phyloP scores from a whole-genome alignment of 2,797 vertebrate genomes.

The Buphagus erythrorhynchus region DNA sequence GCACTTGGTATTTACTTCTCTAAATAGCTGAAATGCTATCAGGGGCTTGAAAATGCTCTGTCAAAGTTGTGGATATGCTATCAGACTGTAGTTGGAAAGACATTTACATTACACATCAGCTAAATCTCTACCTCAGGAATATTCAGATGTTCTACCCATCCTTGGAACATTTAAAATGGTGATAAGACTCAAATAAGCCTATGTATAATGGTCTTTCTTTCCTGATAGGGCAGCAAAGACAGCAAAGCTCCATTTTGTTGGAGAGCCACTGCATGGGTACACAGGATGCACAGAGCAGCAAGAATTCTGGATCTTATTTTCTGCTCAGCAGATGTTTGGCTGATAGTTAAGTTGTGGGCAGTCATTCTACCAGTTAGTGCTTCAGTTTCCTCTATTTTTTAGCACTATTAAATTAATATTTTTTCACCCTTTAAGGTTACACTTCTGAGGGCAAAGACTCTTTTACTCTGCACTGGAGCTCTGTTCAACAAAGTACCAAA shows the following conservation, averaged over 20 bases:
- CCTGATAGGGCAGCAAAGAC: not conserved
- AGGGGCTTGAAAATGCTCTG: not conserved
- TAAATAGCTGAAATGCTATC: not conserved
- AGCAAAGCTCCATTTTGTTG: not conserved
- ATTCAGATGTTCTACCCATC: not conserved
- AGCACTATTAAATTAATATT: not conserved
- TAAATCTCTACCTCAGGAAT: not conserved
- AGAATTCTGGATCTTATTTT: not conserved
- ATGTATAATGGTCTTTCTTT: not conserved
- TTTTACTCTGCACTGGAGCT: not conserved
- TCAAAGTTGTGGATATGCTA: not conserved
- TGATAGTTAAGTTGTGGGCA: not conserved
- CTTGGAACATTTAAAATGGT: not conserved
- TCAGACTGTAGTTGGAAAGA: not conserved
- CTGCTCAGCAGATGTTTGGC: not conserved
- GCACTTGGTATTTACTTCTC: not conserved
- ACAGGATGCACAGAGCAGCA: not conserved
- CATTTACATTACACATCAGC: not conserved
- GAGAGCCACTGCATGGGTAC: not conserved
- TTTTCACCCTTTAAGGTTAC: not conserved
- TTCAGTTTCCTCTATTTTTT: not conserved
- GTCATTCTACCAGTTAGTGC: not conserved
- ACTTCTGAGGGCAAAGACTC: not conserved
- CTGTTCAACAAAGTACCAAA: not conserved
- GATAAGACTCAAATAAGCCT: not conserved